A percentile compares a stretch with the other conserved stretches of the same genome.
These are phyloP conservation scores for Dasypolia templi DNA, from an alignment of 2,888 invertebrate genomes.

Conservation along the genomic window DNA sequence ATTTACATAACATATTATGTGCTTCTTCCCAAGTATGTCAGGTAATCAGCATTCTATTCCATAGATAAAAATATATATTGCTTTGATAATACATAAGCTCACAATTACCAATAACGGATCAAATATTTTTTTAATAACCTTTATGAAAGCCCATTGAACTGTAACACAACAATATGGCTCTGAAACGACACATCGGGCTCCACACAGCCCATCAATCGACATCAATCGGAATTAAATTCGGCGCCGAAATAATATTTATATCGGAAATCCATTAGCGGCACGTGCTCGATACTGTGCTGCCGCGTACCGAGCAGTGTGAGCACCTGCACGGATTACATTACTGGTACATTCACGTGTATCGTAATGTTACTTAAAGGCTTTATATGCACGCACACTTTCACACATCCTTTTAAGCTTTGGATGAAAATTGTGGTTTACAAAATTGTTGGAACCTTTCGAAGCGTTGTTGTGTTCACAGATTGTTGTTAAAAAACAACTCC, in stretches of 20 bases:
- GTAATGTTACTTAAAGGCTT: background rate
- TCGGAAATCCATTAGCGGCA: slow-evolving; percentile 67
- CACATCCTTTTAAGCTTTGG: no score
- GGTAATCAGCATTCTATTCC: no score
- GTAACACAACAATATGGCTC: background rate
- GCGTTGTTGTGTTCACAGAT: background rate
- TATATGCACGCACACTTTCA: background rate
- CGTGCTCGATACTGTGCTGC: slow-evolving; percentile 39
- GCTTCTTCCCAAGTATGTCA: background rate
- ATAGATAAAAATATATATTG: background rate
- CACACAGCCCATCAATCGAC: slow-evolving; percentile 54
- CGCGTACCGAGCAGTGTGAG: slow-evolving; percentile 5
- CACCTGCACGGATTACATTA: slow-evolving; percentile 30
- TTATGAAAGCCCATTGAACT: slow-evolving; percentile 5
- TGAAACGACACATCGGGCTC: slow-evolving; percentile 22
- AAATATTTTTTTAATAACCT: background rate
- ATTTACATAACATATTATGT: background rate
- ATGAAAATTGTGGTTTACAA: background rate
- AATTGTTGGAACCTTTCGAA: background rate
- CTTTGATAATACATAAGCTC: no score
- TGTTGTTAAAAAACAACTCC: background rate
- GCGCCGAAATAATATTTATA: slow-evolving; percentile 67
- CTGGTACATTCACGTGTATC: slow-evolving; percentile 15
- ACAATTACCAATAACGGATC: background rate
- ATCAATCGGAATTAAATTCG: slow-evolving; percentile 63